Evolutionary conservation across 2,797 vertebrate species (phyloP).

Genomic region (Hozukius guyotensis): DNA sequence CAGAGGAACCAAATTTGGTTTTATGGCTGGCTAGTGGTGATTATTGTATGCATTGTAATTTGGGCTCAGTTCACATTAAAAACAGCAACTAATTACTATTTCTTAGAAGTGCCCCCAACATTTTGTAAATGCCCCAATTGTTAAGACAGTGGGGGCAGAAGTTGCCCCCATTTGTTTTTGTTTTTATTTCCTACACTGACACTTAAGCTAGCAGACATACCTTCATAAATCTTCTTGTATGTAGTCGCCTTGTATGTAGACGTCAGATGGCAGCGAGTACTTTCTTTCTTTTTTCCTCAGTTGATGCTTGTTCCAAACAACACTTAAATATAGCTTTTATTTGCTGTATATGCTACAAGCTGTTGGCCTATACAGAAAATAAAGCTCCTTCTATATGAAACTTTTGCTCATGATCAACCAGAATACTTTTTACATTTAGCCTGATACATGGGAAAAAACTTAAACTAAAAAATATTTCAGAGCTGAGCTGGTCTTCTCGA

Average conservation of each 20-base stretch:
- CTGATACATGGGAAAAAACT: slow-evolving; percentile 27
- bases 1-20: neutral
- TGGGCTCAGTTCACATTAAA: too few relatives aligned
- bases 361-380: neutral
- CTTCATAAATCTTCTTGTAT: slow-evolving; percentile 54
- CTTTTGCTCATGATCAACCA: slow-evolving; percentile 34
- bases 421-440: slow-evolving; percentile 25
- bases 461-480: slow-evolving; percentile 57
- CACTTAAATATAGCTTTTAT: slow-evolving; percentile 4
- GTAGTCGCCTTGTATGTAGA: slow-evolving; percentile 11
- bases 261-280: slow-evolving; percentile 4
- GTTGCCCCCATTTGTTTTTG: neutral
- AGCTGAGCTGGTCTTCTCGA: slow-evolving; percentile 68
- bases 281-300: slow-evolving; percentile 1
- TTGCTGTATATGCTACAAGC: neutral
- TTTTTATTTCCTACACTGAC: neutral
- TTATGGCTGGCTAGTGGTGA: too few relatives aligned
- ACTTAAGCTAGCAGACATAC: slow-evolving; percentile 49
- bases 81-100: too few relatives aligned
- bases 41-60: too few relatives aligned
- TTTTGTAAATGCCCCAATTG: neutral
- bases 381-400: slow-evolving; percentile 24
- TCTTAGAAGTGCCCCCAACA: too few relatives aligned
- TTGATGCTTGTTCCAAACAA: neutral
- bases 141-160: neutral